These are phyloP conservation scores for Urocitellus parryii DNA, from an alignment of 2,113 vertebrate species.

Conservation along the genomic window DNA sequence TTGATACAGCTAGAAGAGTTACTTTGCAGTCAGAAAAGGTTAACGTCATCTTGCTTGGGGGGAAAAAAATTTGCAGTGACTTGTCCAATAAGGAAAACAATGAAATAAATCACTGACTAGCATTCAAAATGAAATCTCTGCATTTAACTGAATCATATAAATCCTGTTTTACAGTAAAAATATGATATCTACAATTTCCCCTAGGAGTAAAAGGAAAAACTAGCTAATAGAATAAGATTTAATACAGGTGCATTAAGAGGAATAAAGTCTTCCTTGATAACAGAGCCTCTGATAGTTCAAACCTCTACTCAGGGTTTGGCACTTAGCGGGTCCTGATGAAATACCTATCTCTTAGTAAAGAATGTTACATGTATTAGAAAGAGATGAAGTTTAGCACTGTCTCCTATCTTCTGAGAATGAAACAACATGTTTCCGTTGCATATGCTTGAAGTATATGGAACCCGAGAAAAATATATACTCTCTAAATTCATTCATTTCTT, in stretches of 20 bases:
- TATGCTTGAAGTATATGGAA: neutral
- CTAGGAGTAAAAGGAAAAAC: neutral
- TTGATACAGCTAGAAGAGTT: neutral
- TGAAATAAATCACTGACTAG: slow-evolving; percentile 47
- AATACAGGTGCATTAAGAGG: neutral
- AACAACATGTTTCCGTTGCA: neutral
- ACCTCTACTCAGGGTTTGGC: slow-evolving; percentile 64
- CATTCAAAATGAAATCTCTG: slow-evolving; percentile 56
- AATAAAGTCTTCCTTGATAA: neutral
- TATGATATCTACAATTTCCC: slow-evolving; percentile 15
- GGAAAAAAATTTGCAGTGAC: neutral
- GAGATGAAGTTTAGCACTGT: neutral
- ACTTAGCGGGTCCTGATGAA: neutral
- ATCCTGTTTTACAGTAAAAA: slow-evolving; percentile 32
- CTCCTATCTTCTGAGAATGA: neutral
- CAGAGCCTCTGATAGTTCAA: slow-evolving; percentile 44
- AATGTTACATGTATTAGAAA: neutral
- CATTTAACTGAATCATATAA: slow-evolving; percentile 37
- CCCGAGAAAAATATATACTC: neutral
- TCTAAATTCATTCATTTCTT: neutral
- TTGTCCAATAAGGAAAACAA: slow-evolving; percentile 32
- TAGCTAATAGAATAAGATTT: slow-evolving; percentile 65
- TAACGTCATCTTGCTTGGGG: neutral
- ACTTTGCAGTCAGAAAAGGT: neutral
- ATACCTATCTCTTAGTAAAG: slow-evolving; percentile 20